Conservation (phyloP, 2,888 invertebrate species). For the Mythimna albipuncta region DNA sequence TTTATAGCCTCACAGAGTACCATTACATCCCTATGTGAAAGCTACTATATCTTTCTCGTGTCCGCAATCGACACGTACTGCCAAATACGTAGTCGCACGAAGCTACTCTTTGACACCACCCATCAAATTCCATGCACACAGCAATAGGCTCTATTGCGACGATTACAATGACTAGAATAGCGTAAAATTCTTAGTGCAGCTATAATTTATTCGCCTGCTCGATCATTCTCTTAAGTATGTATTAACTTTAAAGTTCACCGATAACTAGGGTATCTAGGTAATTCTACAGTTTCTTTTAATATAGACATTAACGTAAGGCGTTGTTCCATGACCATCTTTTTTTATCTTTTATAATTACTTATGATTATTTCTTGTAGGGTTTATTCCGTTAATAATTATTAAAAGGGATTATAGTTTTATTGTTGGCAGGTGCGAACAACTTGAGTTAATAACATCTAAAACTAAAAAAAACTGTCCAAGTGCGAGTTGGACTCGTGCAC, state of each 20-base stretch:
- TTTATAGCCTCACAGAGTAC: constrained; percentile 47
- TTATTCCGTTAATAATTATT: not conserved
- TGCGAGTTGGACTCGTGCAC: no score
- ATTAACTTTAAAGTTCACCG: constrained; percentile 60
- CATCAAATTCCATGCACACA: constrained; percentile 24
- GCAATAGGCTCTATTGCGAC: constrained; percentile 26
- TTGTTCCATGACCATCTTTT: constrained; percentile 12
- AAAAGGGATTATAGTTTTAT: constrained; percentile 24
- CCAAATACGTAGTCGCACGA: constrained; percentile 60
- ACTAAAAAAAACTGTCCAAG: not conserved
- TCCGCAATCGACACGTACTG: constrained; percentile 48
- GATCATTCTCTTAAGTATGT: constrained; percentile 49
- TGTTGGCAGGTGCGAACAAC: constrained; percentile 2
- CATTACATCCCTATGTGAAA: constrained; percentile 63
- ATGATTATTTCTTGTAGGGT: constrained; percentile 6
- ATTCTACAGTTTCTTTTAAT: constrained; percentile 50
- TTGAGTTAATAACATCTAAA: constrained; percentile 12
- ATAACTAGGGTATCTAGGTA: constrained; percentile 38
- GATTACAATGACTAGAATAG: constrained; percentile 43
- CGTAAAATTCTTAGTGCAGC: constrained; percentile 20
- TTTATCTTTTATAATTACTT: constrained; percentile 12
- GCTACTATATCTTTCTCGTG: constrained; percentile 45
- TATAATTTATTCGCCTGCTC: constrained; percentile 45
- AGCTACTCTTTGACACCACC: constrained; percentile 60
- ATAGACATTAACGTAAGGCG: constrained; percentile 52